Percentiles rank a stretch among this genome's conserved stretches.
Conservation (phyloP, 2,113 vertebrate species). For the Motacilla alba region DNA sequence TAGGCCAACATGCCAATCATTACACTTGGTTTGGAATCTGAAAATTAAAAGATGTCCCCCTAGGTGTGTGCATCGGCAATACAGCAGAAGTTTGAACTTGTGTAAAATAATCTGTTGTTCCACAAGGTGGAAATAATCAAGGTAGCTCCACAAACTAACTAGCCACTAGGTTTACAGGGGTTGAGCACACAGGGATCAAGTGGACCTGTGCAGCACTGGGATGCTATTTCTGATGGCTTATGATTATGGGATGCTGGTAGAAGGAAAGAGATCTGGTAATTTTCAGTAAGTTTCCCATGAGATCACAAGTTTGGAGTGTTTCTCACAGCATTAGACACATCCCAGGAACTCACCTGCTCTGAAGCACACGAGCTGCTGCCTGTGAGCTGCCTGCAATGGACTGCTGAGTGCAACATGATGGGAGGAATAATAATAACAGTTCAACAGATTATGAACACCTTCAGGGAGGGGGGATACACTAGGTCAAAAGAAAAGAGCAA, state of each 20-base stretch:
- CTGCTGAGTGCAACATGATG: neutral
- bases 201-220: neutral
- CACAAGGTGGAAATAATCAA: neutral
- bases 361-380: neutral
- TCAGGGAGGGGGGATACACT: neutral
- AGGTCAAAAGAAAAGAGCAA: neutral
- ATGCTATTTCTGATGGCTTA: neutral
- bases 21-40: neutral
- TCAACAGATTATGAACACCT: rapidly evolving
- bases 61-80: neutral
- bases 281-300: neutral
- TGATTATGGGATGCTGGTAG: neutral
- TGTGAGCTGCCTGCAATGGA: neutral
- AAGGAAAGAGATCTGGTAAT: neutral
- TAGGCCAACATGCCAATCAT: neutral
- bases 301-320: neutral
- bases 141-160: neutral
- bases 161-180: neutral
- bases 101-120: neutral
- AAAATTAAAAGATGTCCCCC: neutral
- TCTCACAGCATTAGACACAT: neutral
- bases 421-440: neutral
- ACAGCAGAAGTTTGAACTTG: neutral
- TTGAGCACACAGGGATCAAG: neutral
- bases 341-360: neutral